Conservation (phyloP, 2,888 invertebrate species). For the Piscicola geometra region DNA sequence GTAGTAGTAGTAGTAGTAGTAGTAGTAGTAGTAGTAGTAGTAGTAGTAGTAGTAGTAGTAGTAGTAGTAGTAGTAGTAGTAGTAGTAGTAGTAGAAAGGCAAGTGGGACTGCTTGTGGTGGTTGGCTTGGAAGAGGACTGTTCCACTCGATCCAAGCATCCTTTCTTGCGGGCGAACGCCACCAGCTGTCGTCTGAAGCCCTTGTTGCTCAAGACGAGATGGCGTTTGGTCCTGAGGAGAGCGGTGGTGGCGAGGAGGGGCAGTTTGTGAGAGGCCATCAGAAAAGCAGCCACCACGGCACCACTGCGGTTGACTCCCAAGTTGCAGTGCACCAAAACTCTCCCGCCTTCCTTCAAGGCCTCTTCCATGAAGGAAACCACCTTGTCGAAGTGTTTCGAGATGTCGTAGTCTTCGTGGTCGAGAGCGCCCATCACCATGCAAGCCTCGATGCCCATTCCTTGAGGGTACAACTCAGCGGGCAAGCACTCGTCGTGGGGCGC, state of each 20-base stretch:
- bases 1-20: not conserved
- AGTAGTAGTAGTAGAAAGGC: no score
- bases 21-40: slow-evolving; percentile 14
- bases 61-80: slow-evolving; percentile 22
- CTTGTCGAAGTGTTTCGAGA: slow-evolving; percentile 41
- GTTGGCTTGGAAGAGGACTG: not conserved
- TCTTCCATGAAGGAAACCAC: slow-evolving; percentile 42
- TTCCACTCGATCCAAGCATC: slow-evolving; percentile 36
- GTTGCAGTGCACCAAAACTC: slow-evolving; percentile 44
- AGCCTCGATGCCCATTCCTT: slow-evolving; percentile 38
- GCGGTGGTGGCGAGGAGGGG: slow-evolving; percentile 40
- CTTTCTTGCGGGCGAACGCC: slow-evolving; percentile 39
- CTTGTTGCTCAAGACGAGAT: slow-evolving; percentile 41
- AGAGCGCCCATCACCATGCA: slow-evolving; percentile 43
- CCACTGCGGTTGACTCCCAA: slow-evolving; percentile 45
- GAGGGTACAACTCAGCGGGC: slow-evolving; percentile 38
- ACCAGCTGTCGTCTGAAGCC: slow-evolving; percentile 44
- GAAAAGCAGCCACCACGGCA: slow-evolving; percentile 43
- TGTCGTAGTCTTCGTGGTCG: slow-evolving; percentile 44
- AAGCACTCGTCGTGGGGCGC: slow-evolving; percentile 30
- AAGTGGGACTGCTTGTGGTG: not conserved
- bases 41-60: slow-evolving; percentile 24
- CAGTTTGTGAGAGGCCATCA: slow-evolving; percentile 40
- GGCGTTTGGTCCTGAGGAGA: slow-evolving; percentile 42
- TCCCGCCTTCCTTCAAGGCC: slow-evolving; percentile 37